Percentiles rank a stretch among this genome's conserved stretches.
These are phyloP conservation scores for Cantharis flavilabris DNA, from an alignment of 2,888 invertebrate genomes.

Conservation along the genomic window DNA sequence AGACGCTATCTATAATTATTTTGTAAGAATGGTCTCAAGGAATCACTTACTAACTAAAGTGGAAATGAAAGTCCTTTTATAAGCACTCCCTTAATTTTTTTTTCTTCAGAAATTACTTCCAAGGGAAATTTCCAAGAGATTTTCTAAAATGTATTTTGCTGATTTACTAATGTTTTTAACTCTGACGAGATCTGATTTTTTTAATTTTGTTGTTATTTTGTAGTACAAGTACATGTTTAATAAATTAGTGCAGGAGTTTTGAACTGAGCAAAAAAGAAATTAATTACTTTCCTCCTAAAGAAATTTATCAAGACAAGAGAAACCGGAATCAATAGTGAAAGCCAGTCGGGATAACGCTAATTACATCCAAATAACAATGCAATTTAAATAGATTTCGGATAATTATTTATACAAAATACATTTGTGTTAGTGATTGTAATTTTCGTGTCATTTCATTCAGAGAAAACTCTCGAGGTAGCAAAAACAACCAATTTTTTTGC, in stretches of 20 bases:
- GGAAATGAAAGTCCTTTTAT: background rate
- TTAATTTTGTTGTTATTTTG: background rate
- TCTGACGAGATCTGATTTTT: background rate
- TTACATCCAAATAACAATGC: background rate
- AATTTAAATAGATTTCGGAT: constrained; percentile 3
- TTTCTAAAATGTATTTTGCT: background rate
- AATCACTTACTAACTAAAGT: background rate
- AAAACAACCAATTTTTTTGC: background rate
- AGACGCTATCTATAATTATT: background rate
- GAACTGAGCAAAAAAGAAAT: background rate
- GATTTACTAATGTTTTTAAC: background rate
- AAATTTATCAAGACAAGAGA: constrained; percentile 4
- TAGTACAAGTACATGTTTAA: background rate
- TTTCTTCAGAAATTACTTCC: background rate
- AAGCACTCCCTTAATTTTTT: background rate
- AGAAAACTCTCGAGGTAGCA: background rate
- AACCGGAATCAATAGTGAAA: background rate
- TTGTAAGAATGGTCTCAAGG: background rate
- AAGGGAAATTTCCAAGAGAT: background rate
- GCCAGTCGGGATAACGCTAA: background rate
- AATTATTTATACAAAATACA: background rate
- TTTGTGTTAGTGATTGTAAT: background rate
- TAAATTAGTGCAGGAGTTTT: background rate
- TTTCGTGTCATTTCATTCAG: background rate
- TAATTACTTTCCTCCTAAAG: background rate